Conservation (phyloP, 2,888 invertebrate genomes). For the Cantharis flavilabris region DNA sequence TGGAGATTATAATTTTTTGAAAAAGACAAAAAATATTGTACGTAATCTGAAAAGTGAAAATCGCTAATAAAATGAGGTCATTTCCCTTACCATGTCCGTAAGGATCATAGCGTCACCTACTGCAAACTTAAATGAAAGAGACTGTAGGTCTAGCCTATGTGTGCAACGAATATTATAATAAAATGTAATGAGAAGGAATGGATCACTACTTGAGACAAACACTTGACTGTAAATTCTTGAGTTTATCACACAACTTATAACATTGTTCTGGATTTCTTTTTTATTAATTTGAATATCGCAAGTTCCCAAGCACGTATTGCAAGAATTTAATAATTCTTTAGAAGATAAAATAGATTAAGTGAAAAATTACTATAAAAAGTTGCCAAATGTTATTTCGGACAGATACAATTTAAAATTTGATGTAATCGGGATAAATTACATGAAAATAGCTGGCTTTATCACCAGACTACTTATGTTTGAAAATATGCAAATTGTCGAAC, state of each 20-base stretch:
- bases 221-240: neutral
- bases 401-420: neutral
- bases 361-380: neutral
- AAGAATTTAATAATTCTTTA: neutral
- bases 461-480: neutral
- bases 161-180: neutral
- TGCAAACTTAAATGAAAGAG: neutral
- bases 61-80: too few relatives aligned
- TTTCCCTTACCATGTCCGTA: too few relatives aligned
- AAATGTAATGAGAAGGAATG: neutral
- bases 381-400: neutral
- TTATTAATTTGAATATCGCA: neutral
- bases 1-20: too few relatives aligned
- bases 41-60: too few relatives aligned
- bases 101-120: neutral
- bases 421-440: neutral
- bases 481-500: neutral
- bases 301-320: neutral
- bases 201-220: neutral
- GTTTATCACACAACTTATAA: neutral
- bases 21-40: too few relatives aligned
- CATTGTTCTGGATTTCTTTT: neutral
- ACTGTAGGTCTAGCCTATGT: neutral
- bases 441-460: neutral
- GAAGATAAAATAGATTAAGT: neutral